Base-by-base conservation (phyloP, 2,888 invertebrate genomes). In the Leptopterna dolabrata region DNA sequence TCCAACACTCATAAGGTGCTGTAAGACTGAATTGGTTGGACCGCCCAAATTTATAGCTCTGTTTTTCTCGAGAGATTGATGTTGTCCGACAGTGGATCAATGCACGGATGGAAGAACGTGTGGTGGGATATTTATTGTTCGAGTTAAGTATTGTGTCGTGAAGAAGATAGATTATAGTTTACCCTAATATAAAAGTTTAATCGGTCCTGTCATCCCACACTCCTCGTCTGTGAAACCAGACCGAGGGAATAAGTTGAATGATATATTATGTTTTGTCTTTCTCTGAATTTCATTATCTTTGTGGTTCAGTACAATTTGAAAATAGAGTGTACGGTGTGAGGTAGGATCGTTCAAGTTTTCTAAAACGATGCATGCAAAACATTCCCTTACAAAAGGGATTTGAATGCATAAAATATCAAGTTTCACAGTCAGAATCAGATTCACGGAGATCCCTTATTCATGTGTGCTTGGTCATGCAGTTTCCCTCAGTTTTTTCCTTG, bases 331-430 rank as follows among this genome's bases (percentile, higher is more conserved):
- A 19, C 0, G 63, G 27, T 63, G 24, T 63, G 27, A 63, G 63
- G 24, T 11, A 63, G 27, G 1, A 9, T 30, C 78, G 27, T 19
- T 78, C 45, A 78, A 45, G 43, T 45, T 78, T 78, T 78, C 78
- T 78, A 78, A 78, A 78, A 45, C 78, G 78, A 78, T 78, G 78
- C 43, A 76, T 76, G 41, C 78, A 78, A 78, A 78, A 78, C 78
- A 78, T 43, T 45, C 78, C 41, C 78, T 78, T 78, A 78, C 78
- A 78, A 78, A 78, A 45, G 78, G 45, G 78, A 78, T 78, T 78
- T 78, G 78, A 78, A 78, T 78, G 78, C 78, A 78, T 78, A 78
- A 78, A 41, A 78, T 78, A 78, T 45, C 78, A 45, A 41, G 78
- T 78, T 78, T 78, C 78, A 78, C 78, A 78, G 36, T 78, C 78